Base-by-base conservation (phyloP, 2,888 invertebrate genomes). In the Nebria brevicollis region DNA sequence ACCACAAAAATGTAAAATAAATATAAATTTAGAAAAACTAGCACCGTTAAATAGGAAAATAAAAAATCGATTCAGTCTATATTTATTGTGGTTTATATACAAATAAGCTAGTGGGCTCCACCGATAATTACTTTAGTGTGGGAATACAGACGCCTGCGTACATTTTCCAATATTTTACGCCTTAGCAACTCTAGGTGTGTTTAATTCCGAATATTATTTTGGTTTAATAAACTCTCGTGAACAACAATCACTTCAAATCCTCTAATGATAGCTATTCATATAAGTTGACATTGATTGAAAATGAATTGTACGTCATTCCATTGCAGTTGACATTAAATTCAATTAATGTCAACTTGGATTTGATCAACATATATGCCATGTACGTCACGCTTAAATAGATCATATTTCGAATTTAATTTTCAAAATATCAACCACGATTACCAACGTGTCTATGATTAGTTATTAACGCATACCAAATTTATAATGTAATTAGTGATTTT, bases 321-420 rank as follows among this genome's bases (percentile, higher is more conserved):
- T 76, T 66, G 13, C 41, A 66, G 76, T 34, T 77, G 77, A 77
- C 77, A 77, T 64, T 77, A 7, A 77, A 77, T 70, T 72, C 25
- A 70, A 70, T 70, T 70, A 70, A 70, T 70, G 70, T 70, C 70
- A 70, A 70, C 25, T 11, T 26, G 34, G 70, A 25, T 70, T 11
- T 6, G 20, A 15, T 70, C 26, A 70, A 3, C 70, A 70, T 15
- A 25, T 5, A 25, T 26, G 13, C 70, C 2, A 1, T 34, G 13
- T 11, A 70, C 70, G 34, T 26, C 13, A 13, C 70, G 7, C 25
- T 26, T 26, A 25, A 5, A 70, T 15, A 11, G 20, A 26, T 20
- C 20, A 26, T 5, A 26, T 34, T 70, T 26, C 26, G 25, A 15
- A 70, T 34, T 26, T 25, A 66, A 25, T 70, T 8, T 25, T 7